Evolutionary conservation across 2,113 vertebrate species (phyloP).

Genomic region (Hylia prasina): DNA sequence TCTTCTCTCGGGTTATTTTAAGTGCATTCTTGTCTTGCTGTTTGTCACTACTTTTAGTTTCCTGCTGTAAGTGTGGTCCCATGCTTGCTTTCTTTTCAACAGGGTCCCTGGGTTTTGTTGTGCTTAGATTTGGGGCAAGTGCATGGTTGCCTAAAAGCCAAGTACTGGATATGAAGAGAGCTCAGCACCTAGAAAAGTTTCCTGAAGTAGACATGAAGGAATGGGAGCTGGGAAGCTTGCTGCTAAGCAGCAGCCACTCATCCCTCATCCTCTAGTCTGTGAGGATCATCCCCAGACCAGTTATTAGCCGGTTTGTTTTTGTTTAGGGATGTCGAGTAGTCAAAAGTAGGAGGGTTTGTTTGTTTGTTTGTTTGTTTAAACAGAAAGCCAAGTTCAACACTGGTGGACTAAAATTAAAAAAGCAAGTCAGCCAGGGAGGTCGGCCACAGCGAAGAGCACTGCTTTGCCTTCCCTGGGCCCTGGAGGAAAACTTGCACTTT

Average conservation of each 20-base stretch:
- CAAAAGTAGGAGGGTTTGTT: neutral
- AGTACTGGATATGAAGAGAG: neutral
- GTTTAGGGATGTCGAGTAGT: neutral
- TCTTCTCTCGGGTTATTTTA: neutral
- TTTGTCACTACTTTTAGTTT: neutral
- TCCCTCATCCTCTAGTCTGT: neutral
- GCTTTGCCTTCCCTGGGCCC: neutral
- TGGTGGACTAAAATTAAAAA: neutral
- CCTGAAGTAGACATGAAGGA: neutral
- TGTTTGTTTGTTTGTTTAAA: neutral
- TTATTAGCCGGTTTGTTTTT: neutral
- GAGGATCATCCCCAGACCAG: neutral
- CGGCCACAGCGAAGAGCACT: rapidly evolving
- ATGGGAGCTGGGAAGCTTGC: neutral
- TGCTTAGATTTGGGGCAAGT: neutral
- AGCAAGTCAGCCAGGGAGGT: neutral
- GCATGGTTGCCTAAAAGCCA: neutral
- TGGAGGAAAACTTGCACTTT: neutral
- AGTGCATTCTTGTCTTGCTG: neutral
- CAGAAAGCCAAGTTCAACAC: neutral
- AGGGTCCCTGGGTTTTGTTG: neutral
- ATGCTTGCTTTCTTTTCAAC: neutral
- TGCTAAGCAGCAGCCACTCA: neutral
- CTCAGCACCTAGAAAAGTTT: neutral
- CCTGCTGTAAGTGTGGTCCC: rapidly evolving